Conservation (phyloP, 1,140 invertebrate genomes). For the Drosophila asahinai region DNA sequence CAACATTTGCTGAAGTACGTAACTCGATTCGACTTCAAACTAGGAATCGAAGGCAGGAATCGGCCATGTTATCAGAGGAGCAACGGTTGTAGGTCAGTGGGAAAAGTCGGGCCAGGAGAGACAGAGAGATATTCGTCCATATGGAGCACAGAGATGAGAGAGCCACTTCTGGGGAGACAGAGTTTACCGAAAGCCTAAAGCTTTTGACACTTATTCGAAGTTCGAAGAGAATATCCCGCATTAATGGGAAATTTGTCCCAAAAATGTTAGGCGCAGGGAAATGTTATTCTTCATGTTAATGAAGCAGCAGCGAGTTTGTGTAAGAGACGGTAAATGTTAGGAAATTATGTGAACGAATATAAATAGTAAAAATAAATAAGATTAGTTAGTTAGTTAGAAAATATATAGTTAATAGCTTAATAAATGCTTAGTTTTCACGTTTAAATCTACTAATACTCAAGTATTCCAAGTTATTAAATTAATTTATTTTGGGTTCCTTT, state of each 20-base stretch:
- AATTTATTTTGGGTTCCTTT: too few relatives aligned
- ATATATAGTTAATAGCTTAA: too few relatives aligned
- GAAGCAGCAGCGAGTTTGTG: background rate
- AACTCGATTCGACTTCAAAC: slow-evolving; percentile 47
- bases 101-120: slow-evolving; percentile 30
- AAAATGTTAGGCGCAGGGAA: slow-evolving; percentile 21
- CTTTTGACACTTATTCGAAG: slow-evolving; percentile 57
- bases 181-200: slow-evolving; percentile 9
- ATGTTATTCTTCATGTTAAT: slow-evolving; percentile 23
- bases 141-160: background rate
- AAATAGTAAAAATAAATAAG: background rate
- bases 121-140: background rate
- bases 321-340: background rate
- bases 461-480: too few relatives aligned
- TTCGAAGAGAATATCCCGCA: slow-evolving; percentile 15
- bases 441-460: too few relatives aligned
- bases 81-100: slow-evolving; percentile 72
- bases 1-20: slow-evolving; percentile 69
- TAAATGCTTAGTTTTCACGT: too few relatives aligned
- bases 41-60: slow-evolving; percentile 13
- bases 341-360: too few relatives aligned
- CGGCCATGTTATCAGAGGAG: slow-evolving; percentile 38
- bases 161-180: slow-evolving; percentile 1
- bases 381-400: too few relatives aligned
- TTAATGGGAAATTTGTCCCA: slow-evolving; percentile 56